Evolutionary conservation across 2,888 invertebrate species (phyloP).

Genomic region (Fragum sueziense): DNA sequence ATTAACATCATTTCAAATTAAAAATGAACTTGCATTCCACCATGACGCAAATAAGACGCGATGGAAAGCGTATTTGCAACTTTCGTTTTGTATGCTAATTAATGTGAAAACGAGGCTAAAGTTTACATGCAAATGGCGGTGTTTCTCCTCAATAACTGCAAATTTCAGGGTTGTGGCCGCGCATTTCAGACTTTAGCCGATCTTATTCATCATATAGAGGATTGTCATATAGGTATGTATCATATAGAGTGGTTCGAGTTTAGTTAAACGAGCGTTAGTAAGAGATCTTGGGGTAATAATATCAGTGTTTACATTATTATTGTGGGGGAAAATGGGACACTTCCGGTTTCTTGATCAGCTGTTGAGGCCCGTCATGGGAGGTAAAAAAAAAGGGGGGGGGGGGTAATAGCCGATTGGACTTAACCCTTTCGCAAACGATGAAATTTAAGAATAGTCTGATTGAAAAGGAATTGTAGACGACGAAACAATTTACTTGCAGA

Average conservation of each 20-base stretch:
- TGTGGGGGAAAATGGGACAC: constrained; percentile 60
- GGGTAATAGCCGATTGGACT: not conserved
- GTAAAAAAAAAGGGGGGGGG: not conserved
- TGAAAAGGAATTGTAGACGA: not conserved
- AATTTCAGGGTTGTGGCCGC: constrained; percentile 93
- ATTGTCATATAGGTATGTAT: constrained; percentile 91
- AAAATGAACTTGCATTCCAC: too few relatives aligned
- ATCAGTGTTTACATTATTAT: constrained; percentile 25
- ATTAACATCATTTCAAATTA: too few relatives aligned
- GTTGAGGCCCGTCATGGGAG: constrained; percentile 8
- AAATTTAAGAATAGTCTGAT: not conserved
- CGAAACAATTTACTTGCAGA: not conserved
- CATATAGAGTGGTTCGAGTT: not conserved
- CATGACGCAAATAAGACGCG: too few relatives aligned
- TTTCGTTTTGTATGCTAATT: constrained; percentile 56
- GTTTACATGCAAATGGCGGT: constrained; percentile 87
- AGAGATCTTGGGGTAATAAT: not conserved
- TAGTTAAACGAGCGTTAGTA: not conserved
- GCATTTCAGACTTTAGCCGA: constrained; percentile 91
- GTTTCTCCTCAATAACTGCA: constrained; percentile 94
- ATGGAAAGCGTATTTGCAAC: too few relatives aligned
- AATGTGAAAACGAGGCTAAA: constrained; percentile 55
- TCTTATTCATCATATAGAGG: constrained; percentile 93
- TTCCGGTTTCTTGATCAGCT: constrained; percentile 48
- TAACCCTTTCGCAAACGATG: not conserved